Conservation (phyloP, 1,140 invertebrate species). For the Protaetia brevitarsis region DNA sequence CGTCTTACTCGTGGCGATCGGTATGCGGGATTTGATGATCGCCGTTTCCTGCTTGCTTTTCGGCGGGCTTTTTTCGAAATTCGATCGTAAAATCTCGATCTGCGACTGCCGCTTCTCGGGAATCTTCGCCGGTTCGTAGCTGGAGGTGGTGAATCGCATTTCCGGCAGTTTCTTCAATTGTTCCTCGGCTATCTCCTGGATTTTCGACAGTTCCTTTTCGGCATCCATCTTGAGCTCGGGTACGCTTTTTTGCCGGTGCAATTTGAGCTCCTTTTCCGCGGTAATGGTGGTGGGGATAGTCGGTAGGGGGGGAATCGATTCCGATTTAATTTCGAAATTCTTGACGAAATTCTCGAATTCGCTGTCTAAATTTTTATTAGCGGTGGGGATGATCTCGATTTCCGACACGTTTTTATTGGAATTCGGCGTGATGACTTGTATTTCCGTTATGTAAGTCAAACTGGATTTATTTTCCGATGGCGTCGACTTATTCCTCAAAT, state of each 20-base stretch:
- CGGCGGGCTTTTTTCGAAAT: slow-evolving; percentile 49
- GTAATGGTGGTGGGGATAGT: neutral
- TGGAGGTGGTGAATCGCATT: slow-evolving; percentile 59
- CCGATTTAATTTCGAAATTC: slow-evolving; percentile 40
- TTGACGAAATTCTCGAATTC: slow-evolving; percentile 44
- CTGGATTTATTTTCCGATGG: slow-evolving; percentile 16
- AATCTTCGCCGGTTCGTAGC: slow-evolving; percentile 52
- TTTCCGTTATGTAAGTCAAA: slow-evolving; percentile 46
- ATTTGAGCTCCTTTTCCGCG: neutral
- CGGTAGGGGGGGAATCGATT: neutral
- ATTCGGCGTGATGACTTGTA: slow-evolving; percentile 40
- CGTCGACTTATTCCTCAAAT: neutral
- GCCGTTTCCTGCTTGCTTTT: slow-evolving; percentile 30
- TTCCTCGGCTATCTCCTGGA: slow-evolving; percentile 45
- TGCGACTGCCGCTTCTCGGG: slow-evolving; percentile 51
- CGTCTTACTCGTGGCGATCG: slow-evolving; percentile 38
- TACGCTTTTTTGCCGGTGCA: slow-evolving; percentile 6
- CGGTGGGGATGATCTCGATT: slow-evolving; percentile 35
- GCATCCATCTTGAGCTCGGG: slow-evolving; percentile 35
- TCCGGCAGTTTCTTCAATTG: slow-evolving; percentile 49
- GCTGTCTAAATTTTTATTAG: slow-evolving; percentile 35
- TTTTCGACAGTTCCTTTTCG: slow-evolving; percentile 42
- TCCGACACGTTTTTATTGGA: slow-evolving; percentile 35
- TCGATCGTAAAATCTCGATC: slow-evolving; percentile 49
- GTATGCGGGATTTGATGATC: slow-evolving; percentile 37